phyloP scores from a whole-genome alignment of 2,113 vertebrate species.

The Perognathus longimembris region DNA sequence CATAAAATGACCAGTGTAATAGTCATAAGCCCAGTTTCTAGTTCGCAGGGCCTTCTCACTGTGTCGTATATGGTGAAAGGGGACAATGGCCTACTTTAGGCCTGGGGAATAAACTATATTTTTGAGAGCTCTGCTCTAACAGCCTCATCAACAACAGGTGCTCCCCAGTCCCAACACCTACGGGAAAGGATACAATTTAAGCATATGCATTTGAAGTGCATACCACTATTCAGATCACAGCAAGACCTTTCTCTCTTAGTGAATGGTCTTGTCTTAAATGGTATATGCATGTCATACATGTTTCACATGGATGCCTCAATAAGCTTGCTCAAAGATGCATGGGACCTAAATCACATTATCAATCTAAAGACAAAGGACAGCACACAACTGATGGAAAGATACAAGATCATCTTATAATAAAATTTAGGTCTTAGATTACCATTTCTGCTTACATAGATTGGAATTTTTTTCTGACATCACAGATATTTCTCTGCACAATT shows the following conservation, averaged over 20 bases:
- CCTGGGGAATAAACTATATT: rapidly evolving
- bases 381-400: background rate
- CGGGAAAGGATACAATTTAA: background rate
- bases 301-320: background rate
- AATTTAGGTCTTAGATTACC: background rate
- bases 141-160: background rate
- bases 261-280: too few species aligned
- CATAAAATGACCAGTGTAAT: background rate
- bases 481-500: background rate
- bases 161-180: too few species aligned
- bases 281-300: too few species aligned
- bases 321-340: background rate
- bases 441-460: background rate
- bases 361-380: background rate
- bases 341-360: background rate
- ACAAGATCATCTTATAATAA: background rate
- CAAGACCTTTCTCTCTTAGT: too few species aligned
- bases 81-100: rapidly evolving
- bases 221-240: too few species aligned
- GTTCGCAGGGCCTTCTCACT: too few species aligned
- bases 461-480: background rate
- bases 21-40: background rate
- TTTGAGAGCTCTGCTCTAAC: background rate
- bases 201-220: too few species aligned
- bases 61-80: background rate